A percentile compares a stretch with the other conserved stretches of the same genome.
These are phyloP conservation scores for Centropus bengalensis DNA, from an alignment of 2,113 vertebrate genomes.

Conservation along the genomic window DNA sequence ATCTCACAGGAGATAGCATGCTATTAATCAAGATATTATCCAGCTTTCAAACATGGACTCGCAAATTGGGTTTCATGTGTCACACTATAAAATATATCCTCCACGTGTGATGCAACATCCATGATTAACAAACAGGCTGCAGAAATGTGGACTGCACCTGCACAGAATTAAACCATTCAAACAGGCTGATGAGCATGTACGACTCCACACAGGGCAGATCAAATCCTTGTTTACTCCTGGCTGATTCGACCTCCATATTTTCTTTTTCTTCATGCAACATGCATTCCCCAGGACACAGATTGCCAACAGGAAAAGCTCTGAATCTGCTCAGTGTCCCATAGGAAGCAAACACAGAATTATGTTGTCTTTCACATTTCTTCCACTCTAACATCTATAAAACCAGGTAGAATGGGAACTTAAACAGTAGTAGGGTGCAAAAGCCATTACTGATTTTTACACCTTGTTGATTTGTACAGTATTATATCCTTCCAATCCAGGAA, in stretches of 20 bases:
- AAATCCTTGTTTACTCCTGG: background rate
- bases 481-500: background rate
- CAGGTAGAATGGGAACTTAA: background rate
- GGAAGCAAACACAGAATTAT: background rate
- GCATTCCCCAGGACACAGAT: background rate
- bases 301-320: background rate
- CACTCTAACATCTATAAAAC: background rate
- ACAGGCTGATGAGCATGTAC: fast-evolving
- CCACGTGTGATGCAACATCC: background rate
- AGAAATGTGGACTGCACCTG: no score
- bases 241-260: background rate
- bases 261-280: background rate
- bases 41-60: background rate
- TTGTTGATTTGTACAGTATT: background rate
- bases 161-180: background rate
- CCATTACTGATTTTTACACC: background rate
- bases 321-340: background rate
- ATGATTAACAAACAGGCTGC: background rate
- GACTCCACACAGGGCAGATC: no score
- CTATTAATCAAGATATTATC: background rate
- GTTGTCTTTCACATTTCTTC: background rate
- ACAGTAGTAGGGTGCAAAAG: background rate
- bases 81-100: background rate
- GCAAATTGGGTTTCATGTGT: fast-evolving
- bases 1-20: background rate